Evolutionary conservation across 2,113 vertebrate species (phyloP).

Genomic region (Toxotes jaculatrix): DNA sequence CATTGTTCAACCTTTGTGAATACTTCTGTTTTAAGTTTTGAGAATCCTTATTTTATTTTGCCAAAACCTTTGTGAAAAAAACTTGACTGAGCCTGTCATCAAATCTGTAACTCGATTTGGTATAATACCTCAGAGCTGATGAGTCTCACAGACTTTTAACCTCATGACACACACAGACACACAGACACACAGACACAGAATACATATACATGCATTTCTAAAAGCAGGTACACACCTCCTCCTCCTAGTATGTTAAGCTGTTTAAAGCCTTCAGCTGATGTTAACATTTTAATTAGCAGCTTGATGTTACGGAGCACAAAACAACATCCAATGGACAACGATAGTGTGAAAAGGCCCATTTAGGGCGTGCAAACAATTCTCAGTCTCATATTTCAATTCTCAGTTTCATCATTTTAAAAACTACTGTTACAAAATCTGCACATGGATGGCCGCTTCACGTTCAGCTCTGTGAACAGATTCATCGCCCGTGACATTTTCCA

Average conservation of each 20-base stretch:
- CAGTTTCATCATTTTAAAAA: slow-evolving; percentile 16
- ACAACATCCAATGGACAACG: no score
- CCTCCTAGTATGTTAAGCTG: not conserved
- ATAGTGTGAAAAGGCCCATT: not conserved
- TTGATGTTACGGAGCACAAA: not conserved
- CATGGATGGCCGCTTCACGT: not conserved
- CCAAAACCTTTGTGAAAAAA: not conserved
- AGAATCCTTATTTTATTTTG: not conserved
- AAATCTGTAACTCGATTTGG: not conserved
- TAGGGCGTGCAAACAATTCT: not conserved
- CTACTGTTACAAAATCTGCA: not conserved
- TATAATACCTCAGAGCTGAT: not conserved
- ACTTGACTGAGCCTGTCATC: no score
- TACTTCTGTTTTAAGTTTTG: not conserved
- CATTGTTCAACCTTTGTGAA: not conserved
- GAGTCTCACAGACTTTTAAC: slow-evolving; percentile 21
- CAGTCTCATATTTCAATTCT: not conserved
- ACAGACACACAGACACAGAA: not conserved
- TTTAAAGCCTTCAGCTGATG: not conserved
- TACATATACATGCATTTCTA: not conserved
- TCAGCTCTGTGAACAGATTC: not conserved
- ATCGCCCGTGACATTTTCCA: not conserved
- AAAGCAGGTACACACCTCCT: not conserved
- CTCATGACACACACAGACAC: not conserved
- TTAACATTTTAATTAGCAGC: slow-evolving; percentile 2